Percentiles rank a stretch among this genome's conserved stretches.
Conservation (phyloP, 2,113 vertebrate species). For the Sebastes schlegelii region DNA sequence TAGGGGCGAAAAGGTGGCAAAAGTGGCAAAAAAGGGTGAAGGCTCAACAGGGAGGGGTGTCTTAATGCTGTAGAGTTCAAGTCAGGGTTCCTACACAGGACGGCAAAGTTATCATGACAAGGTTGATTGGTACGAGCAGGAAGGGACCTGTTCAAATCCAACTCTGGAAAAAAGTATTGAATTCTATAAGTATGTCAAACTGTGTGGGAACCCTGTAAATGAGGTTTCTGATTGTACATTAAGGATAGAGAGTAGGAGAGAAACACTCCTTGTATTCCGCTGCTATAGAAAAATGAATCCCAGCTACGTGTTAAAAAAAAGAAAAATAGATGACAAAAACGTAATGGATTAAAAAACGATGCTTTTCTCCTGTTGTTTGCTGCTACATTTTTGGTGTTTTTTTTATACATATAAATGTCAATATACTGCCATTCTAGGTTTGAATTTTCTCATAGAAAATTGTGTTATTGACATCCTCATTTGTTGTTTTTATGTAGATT, state of each 20-base stretch:
- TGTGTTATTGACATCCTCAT: constrained; percentile 91
- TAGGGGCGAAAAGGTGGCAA: constrained; percentile 65
- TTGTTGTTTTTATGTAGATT: constrained; percentile 89
- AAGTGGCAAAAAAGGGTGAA: constrained; percentile 80
- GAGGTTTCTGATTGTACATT: constrained; percentile 89
- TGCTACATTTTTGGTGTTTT: constrained; percentile 93
- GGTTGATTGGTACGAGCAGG: background rate
- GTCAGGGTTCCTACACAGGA: constrained; percentile 47
- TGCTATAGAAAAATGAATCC: constrained; percentile 93
- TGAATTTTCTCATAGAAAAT: constrained; percentile 98
- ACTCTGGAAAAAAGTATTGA: background rate
- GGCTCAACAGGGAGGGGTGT: constrained; percentile 83
- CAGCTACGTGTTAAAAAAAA: constrained; percentile 84
- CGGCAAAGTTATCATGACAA: background rate
- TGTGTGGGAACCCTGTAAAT: constrained; percentile 56
- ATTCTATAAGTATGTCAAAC: background rate
- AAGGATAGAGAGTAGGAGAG: constrained; percentile 76
- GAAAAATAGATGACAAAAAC: constrained; percentile 68
- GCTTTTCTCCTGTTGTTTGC: constrained; percentile 95
- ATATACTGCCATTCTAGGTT: constrained; percentile 93
- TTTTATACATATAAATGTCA: constrained; percentile 88
- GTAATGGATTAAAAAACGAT: constrained; percentile 83
- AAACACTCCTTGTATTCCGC: constrained; percentile 90
- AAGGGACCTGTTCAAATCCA: constrained; percentile 18
- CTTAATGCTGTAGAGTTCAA: constrained; percentile 78